These are phyloP conservation scores for Colinus virginianus DNA, from an alignment of 2,113 vertebrate genomes.

Conservation along the genomic window DNA sequence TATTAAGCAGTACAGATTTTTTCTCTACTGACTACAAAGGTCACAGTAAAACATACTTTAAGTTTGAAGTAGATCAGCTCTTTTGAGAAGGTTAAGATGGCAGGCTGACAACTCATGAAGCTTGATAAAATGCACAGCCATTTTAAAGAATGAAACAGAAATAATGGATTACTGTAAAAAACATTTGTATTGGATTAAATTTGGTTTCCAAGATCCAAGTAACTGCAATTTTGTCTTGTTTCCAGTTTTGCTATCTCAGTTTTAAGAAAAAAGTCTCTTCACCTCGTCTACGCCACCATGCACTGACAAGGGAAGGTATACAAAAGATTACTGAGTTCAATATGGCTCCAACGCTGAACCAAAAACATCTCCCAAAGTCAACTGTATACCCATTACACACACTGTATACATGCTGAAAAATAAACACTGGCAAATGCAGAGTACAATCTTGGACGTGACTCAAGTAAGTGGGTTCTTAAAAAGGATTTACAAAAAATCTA, in stretches of 20 bases:
- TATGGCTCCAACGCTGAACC: not conserved
- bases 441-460: constrained; percentile 7
- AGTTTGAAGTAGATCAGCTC: not conserved
- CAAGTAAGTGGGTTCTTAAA: not conserved
- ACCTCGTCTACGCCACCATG: not conserved
- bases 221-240: not conserved
- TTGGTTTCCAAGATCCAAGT: not conserved
- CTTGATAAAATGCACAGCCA: not conserved
- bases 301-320: not conserved
- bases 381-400: not conserved
- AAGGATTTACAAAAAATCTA: not conserved
- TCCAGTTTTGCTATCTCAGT: not conserved
- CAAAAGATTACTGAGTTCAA: not conserved
- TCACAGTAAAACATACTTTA: not conserved
- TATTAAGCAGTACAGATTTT: not conserved
- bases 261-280: not conserved
- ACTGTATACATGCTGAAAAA: constrained; percentile 34
- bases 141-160: not conserved
- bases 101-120: not conserved
- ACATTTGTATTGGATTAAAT: not conserved
- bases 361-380: constrained; percentile 10
- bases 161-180: not conserved
- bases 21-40: not conserved
- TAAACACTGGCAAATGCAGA: constrained; percentile 41
- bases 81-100: not conserved